Base-by-base conservation (phyloP, 2,113 vertebrate genomes). In the Hydropotes inermis region DNA sequence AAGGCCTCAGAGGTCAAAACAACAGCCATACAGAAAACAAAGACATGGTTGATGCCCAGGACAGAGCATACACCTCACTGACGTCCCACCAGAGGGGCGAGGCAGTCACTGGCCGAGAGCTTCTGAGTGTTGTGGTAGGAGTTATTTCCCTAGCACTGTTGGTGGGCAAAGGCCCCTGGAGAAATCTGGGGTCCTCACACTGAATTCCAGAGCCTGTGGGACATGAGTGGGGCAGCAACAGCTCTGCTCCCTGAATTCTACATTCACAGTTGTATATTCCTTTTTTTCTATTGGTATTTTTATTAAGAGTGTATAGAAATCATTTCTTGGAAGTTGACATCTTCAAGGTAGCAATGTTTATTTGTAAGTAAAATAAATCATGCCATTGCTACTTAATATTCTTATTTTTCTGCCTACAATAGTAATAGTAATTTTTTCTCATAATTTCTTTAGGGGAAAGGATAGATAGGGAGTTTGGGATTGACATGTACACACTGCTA, bases 11-110 rank as follows among this genome's bases (percentile, higher is more conserved):
- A 61, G 28, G 5, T 36, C 74, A 33, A 84, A 90, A 36, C 39
- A 79, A 54, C 16, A 52, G 60, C 61, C 27, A 47, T 9, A 64
- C 2, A 47, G 67, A 76, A 55, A 23, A 67, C 39, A 86, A 58
- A 85, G 54, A 85, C 87, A 11, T 1, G 1, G 23, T 28, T 60
- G 60, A 91, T 3, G 3, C 23, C 47, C 3, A 27, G 21, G 58
- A 5, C 8, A 84, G 43, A 79, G 55, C 12, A 36, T 23, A 25
- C 25, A 47, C 23, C 14, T 19, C 9, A 30, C 36, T 36, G 39
- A 4, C 7, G 7, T 3, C 33, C 87, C 23, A 33, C 19, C 11
- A 13, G 1, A 14, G 10, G 33, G 14, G 11, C 0, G 0, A 61
- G 36, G 64, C 16, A 5, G 64, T 8, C 54, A 61, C 4, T 28